phyloP scores from a whole-genome alignment of 2,888 invertebrate genomes.

The Habroteleia sp. region DNA sequence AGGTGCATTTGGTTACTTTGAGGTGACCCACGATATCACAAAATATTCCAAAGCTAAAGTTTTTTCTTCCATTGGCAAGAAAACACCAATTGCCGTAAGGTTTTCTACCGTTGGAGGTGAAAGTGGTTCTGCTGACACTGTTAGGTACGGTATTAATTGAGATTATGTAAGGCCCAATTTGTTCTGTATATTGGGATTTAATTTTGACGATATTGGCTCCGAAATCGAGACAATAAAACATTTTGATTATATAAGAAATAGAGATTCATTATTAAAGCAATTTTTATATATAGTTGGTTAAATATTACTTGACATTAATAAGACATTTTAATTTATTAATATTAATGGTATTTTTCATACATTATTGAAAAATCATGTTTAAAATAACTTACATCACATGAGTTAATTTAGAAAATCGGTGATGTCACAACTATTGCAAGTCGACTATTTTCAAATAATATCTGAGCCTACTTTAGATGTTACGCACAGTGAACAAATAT shows the following conservation, averaged over 20 bases:
- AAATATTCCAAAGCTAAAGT: conserved; percentile 90
- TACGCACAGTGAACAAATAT: conserved; percentile 18
- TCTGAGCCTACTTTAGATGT: neutral
- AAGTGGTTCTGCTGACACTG: conserved; percentile 94
- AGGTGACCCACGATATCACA: conserved; percentile 90
- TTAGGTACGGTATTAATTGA: conserved; percentile 74
- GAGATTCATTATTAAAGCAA: no score
- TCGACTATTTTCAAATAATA: neutral
- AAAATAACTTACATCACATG: no score
- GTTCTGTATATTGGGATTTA: no score
- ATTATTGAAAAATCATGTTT: no score
- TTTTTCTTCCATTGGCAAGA: conserved; percentile 89
- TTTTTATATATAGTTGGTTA: no score
- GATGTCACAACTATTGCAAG: conserved; percentile 2
- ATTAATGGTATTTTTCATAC: no score
- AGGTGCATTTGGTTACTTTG: conserved; percentile 53
- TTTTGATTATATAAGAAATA: no score
- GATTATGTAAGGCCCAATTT: conserved; percentile 15
- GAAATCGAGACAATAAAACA: no score
- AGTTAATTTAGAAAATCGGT: conserved; percentile 7
- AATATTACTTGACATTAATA: no score
- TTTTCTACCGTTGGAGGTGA: conserved; percentile 95
- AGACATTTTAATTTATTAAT: no score
- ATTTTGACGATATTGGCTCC: no score
- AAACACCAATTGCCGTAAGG: conserved; percentile 89